Evolutionary conservation across 2,797 vertebrate species (phyloP), one percentile per base, ranked within the genome.

Genomic region (Poeciliopsis paucimaculata): DNA sequence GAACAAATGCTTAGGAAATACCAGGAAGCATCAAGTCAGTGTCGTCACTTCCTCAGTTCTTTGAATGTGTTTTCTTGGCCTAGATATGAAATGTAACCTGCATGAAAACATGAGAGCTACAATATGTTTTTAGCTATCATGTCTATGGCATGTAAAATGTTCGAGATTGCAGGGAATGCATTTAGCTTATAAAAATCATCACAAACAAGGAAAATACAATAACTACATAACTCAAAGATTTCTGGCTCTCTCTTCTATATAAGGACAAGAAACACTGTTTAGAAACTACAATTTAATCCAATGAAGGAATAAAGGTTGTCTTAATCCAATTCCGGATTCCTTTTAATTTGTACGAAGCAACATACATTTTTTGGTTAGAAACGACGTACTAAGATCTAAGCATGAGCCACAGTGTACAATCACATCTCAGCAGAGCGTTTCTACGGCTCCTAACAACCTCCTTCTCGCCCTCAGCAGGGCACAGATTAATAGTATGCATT

Each of bases 401-500:
- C 36, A 77, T 18, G 12, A 66, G 71, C 53, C 45, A 72, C 18
- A 26, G 2, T 49, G 5, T 70, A 75, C 55, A 39, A 73, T 57
- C 74, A 73, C 53, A 49, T 80, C 55, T 84, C 68, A 51, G 70
- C 4, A 77, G 2, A 82, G 60, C 34, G 15, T 81, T 81, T 76
- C 26, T 77, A 53, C 8, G 5, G 5, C 46, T 81, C 74, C 11
- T 28, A 55, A 72, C 39, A 3, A 74, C 76, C 31, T 76, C 66
- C 23, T 9, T 62, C 39, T 75, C 72, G 62, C 76, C 34, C 68
- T 53, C 36, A 68, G 46, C 45, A 20, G 41, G 49, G 64, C 76
- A 47, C 20, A 75, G 79, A 78, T 80, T 84, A 89, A 83, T 75
- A 34, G 16, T 80, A 81, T 86, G 79, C 73, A 86, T 76, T 79